These are phyloP conservation scores for Melinaea menophilus DNA, from an alignment of 2,888 invertebrate species.

Conservation along the genomic window DNA sequence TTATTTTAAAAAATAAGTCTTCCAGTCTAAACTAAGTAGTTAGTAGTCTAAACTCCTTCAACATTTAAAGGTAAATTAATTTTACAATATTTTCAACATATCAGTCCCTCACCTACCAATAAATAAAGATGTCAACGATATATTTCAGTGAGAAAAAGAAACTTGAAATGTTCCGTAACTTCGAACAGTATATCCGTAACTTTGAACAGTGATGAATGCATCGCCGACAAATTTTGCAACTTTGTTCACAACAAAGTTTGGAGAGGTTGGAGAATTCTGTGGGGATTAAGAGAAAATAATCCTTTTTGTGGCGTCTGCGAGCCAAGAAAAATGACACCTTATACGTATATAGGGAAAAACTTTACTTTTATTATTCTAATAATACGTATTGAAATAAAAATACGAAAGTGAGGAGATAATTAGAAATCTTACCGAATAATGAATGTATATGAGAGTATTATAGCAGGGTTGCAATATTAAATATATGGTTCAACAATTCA, in stretches of 20 bases:
- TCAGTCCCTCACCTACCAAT: neutral
- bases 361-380: neutral
- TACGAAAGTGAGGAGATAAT: no score
- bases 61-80: neutral
- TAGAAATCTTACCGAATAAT: no score
- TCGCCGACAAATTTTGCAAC: slow-evolving; percentile 28
- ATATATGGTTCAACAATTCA: no score
- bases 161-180: slow-evolving; percentile 23
- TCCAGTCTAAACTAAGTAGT: no score
- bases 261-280: slow-evolving; percentile 24
- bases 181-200: slow-evolving; percentile 21
- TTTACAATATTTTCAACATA: neutral
- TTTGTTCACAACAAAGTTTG: slow-evolving; percentile 25
- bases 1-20: no score
- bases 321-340: slow-evolving; percentile 2
- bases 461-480: no score
- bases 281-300: slow-evolving; percentile 29
- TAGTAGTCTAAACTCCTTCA: no score
- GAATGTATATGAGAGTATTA: no score
- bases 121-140: slow-evolving; percentile 19
- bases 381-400: no score
- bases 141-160: slow-evolving; percentile 16
- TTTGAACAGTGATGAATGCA: slow-evolving; percentile 31
- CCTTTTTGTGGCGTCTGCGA: slow-evolving; percentile 16
- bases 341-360: slow-evolving; percentile 1